These are phyloP conservation scores for Trachelus iudaicus DNA, from an alignment of 2,888 invertebrate species.

Conservation along the genomic window DNA sequence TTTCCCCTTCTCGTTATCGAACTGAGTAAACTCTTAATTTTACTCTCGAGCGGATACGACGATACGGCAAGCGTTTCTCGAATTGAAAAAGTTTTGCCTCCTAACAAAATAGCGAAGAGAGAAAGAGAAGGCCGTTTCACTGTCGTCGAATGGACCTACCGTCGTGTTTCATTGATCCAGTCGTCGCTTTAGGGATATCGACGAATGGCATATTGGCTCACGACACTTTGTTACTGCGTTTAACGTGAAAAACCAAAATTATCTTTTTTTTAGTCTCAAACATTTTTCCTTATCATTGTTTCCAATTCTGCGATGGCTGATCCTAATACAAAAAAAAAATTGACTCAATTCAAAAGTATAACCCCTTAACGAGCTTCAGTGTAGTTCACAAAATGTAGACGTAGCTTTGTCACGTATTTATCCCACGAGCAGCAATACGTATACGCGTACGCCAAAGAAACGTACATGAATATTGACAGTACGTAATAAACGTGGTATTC, in stretches of 20 bases:
- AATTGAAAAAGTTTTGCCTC: constrained; percentile 14
- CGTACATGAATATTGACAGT: not conserved
- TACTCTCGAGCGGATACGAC: not conserved
- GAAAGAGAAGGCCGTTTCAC: not conserved
- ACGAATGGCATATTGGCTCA: not conserved
- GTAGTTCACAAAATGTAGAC: not conserved
- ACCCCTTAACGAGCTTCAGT: not conserved
- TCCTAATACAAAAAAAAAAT: not conserved
- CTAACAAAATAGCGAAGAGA: constrained; percentile 8
- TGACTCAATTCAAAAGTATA: not conserved
- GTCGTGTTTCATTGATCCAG: not conserved
- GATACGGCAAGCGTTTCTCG: not conserved
- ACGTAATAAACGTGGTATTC: not conserved
- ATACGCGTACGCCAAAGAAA: not conserved
- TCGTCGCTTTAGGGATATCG: not conserved
- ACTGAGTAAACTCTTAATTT: constrained; percentile 3
- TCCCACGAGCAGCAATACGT: too few relatives aligned
- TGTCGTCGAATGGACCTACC: not conserved
- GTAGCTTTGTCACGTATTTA: not conserved
- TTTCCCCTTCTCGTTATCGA: not conserved
- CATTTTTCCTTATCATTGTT: not conserved
- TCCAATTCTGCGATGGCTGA: not conserved
- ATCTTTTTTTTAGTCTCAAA: not conserved
- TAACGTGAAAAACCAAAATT: not conserved
- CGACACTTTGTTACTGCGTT: not conserved